A percentile compares a stretch with the other conserved stretches of the same genome.
Evolutionary conservation across 2,888 invertebrate genomes (phyloP).

Genomic region (Sesia bembeciformis): DNA sequence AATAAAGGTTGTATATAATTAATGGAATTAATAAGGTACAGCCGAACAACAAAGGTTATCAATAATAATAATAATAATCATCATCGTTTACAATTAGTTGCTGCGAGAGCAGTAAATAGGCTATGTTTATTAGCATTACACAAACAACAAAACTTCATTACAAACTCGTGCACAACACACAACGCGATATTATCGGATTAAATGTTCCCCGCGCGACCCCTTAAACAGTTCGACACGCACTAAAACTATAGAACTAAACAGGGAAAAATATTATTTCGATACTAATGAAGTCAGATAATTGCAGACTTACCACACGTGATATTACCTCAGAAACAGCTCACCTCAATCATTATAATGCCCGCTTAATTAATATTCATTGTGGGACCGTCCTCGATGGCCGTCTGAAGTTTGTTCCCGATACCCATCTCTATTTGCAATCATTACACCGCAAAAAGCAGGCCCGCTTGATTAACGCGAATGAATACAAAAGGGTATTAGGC

Average conservation of each 20-base stretch:
- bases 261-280: slow-evolving; percentile 36
- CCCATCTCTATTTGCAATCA: slow-evolving; percentile 19
- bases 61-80: not conserved
- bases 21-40: no score
- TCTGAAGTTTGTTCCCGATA: slow-evolving; percentile 22
- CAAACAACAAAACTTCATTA: slow-evolving; percentile 33
- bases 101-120: not conserved
- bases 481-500: slow-evolving; percentile 34
- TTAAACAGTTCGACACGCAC: slow-evolving; percentile 27
- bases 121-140: slow-evolving; percentile 8
- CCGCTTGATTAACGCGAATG: slow-evolving; percentile 30
- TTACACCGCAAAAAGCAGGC: slow-evolving; percentile 29
- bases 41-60: no score
- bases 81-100: not conserved
- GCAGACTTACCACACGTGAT: slow-evolving; percentile 46
- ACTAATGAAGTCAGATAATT: slow-evolving; percentile 53
- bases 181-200: slow-evolving; percentile 37
- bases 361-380: slow-evolving; percentile 52
- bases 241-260: slow-evolving; percentile 15
- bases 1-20: no score
- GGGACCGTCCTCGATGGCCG: slow-evolving; percentile 16
- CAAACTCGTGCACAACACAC: slow-evolving; percentile 25
- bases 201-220: slow-evolving; percentile 24
- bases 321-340: slow-evolving; percentile 40
- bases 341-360: slow-evolving; percentile 50